These are phyloP conservation scores for Ashinkailepas kermadecensis DNA, from an alignment of 2,888 invertebrate genomes.

Conservation along the genomic window DNA sequence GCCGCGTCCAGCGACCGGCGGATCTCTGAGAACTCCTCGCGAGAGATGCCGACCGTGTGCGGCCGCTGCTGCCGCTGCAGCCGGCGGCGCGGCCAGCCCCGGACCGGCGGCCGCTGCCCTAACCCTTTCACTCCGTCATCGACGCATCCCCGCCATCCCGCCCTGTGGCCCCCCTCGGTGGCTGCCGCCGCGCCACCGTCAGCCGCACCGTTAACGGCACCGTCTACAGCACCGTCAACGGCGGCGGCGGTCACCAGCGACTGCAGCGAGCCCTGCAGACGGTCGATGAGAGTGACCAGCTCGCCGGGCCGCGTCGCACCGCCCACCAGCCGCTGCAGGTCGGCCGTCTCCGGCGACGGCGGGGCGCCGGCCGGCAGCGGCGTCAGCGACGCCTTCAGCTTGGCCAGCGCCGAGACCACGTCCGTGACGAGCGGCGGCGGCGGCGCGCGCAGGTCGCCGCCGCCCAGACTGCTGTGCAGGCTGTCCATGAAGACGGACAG, in stretches of 20 bases:
- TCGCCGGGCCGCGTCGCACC: conserved; percentile 46
- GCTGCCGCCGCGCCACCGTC: no score
- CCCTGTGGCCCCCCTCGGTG: no score
- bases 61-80: neutral
- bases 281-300: conserved; percentile 59
- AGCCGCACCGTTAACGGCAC: neutral
- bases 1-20: conserved; percentile 1
- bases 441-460: conserved; percentile 14
- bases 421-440: conserved; percentile 55
- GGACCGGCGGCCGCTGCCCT: neutral
- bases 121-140: no score
- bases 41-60: conserved; percentile 10
- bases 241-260: neutral
- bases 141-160: no score
- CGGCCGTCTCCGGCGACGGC: conserved; percentile 6
- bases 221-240: neutral
- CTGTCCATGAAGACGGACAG: conserved; percentile 31
- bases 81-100: neutral
- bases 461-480: conserved; percentile 25
- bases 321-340: conserved; percentile 16
- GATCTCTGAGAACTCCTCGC: conserved; percentile 14
- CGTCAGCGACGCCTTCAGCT: conserved; percentile 60
- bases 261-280: conserved; percentile 53
- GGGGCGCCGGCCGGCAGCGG: conserved; percentile 27
- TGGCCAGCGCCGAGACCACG: conserved; percentile 65